These are phyloP conservation scores for Enteromius treurensis DNA, from an alignment of 2,797 vertebrate species.

Conservation along the genomic window DNA sequence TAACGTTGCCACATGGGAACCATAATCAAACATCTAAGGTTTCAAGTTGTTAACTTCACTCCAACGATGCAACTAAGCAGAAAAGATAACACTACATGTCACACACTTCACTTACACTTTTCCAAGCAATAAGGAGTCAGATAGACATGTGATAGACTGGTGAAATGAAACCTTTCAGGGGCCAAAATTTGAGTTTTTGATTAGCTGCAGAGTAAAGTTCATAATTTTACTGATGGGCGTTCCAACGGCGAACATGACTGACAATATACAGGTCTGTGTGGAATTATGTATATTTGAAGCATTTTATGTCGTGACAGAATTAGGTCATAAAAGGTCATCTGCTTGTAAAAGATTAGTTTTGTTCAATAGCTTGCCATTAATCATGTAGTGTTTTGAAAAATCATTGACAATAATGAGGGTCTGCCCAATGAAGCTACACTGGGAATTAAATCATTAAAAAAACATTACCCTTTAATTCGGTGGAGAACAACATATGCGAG, in stretches of 20 bases:
- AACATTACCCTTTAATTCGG: neutral
- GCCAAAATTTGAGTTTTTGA: neutral
- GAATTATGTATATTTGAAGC: neutral
- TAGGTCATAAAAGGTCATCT: no score
- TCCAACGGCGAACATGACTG: neutral
- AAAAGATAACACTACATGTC: neutral
- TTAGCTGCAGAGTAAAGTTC: neutral
- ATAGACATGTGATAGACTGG: neutral
- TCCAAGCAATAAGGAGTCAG: neutral
- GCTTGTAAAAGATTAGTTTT: neutral
- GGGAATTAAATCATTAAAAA: slow-evolving; percentile 12
- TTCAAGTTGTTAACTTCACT: slow-evolving; percentile 10
- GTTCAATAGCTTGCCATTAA: neutral
- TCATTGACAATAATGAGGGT: neutral
- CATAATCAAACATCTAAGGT: neutral
- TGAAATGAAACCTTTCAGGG: neutral
- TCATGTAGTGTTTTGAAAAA: neutral
- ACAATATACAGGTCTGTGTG: neutral
- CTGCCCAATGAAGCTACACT: neutral
- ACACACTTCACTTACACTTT: neutral
- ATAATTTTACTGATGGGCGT: neutral
- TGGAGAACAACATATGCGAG: slow-evolving; percentile 16
- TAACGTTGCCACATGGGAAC: neutral
- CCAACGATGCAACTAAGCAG: slow-evolving; percentile 8
- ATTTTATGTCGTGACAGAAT: no score